A percentile compares a stretch with the other conserved stretches of the same genome.
phyloP scores from a whole-genome alignment of 1,140 invertebrate species.

The Pantala flavescens region DNA sequence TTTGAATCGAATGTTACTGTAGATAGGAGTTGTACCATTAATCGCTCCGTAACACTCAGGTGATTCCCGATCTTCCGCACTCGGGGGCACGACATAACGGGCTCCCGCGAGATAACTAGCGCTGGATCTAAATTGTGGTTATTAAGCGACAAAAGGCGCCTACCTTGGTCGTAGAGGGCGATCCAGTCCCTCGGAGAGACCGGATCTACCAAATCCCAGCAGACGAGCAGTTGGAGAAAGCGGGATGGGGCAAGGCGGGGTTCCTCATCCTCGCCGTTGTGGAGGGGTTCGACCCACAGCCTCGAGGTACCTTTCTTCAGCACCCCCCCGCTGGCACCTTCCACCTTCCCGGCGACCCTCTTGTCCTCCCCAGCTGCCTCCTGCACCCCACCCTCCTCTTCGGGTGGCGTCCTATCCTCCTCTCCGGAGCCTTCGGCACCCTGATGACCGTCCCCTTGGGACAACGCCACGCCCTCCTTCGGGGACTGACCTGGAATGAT shows the following conservation, averaged over 20 bases:
- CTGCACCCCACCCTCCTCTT: not conserved
- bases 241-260: not conserved
- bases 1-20: too few relatives aligned
- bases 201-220: not conserved
- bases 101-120: too few relatives aligned
- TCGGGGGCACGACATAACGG: too few relatives aligned
- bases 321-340: not conserved
- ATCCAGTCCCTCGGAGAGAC: not conserved
- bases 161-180: slow-evolving; percentile 2
- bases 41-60: too few relatives aligned
- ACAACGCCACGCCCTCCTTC: not conserved
- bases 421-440: not conserved
- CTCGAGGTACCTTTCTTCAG: not conserved
- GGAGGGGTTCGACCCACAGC: not conserved
- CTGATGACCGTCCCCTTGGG: not conserved
- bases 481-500: not conserved
- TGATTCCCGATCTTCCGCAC: too few relatives aligned
- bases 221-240: not conserved
- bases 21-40: too few relatives aligned
- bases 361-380: not conserved
- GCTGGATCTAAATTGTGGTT: too few relatives aligned
- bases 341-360: not conserved
- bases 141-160: not conserved
- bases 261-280: not conserved
- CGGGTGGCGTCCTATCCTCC: not conserved